Evolutionary conservation across 2,797 vertebrate genomes (phyloP).

Genomic region (Okamejei kenojei): DNA sequence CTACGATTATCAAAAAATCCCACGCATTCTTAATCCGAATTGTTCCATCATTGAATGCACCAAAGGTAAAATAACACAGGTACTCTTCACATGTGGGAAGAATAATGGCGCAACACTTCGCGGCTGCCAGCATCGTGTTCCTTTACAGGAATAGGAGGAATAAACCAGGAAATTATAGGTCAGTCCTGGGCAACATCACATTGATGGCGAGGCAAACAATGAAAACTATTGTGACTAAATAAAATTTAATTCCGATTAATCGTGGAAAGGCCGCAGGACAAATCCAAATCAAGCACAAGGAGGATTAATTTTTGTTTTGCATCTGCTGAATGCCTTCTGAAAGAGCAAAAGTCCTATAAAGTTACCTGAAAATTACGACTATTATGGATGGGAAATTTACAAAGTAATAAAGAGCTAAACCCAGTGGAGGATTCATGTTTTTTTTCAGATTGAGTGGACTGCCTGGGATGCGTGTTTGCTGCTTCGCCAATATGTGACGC

Average conservation of each 20-base stretch:
- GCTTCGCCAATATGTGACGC: not conserved
- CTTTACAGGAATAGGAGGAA: not conserved
- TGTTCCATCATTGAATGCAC: not conserved
- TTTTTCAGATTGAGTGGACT: not conserved
- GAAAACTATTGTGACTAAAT: not conserved
- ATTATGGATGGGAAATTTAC: not conserved
- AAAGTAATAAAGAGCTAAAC: not conserved
- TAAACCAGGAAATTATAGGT: not conserved
- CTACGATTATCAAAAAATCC: not conserved
- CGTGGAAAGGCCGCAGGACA: not conserved
- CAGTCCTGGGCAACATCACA: not conserved
- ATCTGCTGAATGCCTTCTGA: not conserved
- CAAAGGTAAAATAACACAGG: not conserved
- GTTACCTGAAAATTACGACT: not conserved
- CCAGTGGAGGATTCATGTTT: not conserved
- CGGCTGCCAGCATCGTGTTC: not conserved
- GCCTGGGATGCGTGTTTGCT: not conserved
- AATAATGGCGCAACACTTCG: no score
- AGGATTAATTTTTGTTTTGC: no score
- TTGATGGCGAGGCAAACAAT: not conserved
- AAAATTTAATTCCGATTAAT: not conserved
- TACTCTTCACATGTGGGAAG: not conserved
- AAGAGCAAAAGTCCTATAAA: no score
- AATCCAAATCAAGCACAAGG: not conserved
- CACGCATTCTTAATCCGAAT: not conserved